Evolutionary conservation across 2,113 vertebrate genomes (phyloP).

Genomic region (Malurus cyaneus): DNA sequence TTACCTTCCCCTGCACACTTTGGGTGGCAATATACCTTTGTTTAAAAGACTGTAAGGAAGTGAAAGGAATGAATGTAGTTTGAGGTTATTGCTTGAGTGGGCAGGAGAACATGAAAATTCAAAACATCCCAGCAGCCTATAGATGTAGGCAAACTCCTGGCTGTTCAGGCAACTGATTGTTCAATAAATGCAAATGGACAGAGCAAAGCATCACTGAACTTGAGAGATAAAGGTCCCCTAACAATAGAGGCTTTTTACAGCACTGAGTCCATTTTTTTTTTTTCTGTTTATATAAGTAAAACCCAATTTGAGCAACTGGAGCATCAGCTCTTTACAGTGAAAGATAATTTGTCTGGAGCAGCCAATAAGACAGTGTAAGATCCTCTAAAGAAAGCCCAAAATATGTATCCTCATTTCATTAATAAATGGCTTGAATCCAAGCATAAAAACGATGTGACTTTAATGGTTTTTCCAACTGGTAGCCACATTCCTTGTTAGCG

Average conservation of each 20-base stretch:
- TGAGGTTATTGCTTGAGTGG: constrained; percentile 32
- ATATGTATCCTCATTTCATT: constrained; percentile 2
- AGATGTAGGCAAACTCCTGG: constrained; percentile 11
- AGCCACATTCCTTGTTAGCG: constrained; percentile 3
- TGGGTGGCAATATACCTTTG: not conserved
- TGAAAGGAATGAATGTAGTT: not conserved
- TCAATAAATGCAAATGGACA: constrained; percentile 46
- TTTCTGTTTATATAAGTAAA: constrained; percentile 41
- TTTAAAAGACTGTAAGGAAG: not conserved
- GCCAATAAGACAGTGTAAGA: not conserved
- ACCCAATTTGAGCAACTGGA: constrained; percentile 19
- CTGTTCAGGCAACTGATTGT: constrained; percentile 22
- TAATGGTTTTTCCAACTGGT: constrained; percentile 49
- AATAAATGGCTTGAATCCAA: constrained; percentile 40
- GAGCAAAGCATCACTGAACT: constrained; percentile 51
- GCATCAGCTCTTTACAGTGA: constrained; percentile 3
- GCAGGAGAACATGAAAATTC: constrained; percentile 35
- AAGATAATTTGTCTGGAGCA: not conserved
- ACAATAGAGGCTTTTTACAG: constrained; percentile 38
- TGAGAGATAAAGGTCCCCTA: constrained; percentile 49
- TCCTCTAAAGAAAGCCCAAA: constrained; percentile 30
- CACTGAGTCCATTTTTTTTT: not conserved
- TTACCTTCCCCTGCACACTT: not conserved
- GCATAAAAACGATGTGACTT: constrained; percentile 4
- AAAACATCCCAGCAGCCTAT: not conserved